Evolutionary conservation across 2,888 invertebrate species (phyloP), one percentile per base, ranked within the genome.

Genomic region (Neria commutata): DNA sequence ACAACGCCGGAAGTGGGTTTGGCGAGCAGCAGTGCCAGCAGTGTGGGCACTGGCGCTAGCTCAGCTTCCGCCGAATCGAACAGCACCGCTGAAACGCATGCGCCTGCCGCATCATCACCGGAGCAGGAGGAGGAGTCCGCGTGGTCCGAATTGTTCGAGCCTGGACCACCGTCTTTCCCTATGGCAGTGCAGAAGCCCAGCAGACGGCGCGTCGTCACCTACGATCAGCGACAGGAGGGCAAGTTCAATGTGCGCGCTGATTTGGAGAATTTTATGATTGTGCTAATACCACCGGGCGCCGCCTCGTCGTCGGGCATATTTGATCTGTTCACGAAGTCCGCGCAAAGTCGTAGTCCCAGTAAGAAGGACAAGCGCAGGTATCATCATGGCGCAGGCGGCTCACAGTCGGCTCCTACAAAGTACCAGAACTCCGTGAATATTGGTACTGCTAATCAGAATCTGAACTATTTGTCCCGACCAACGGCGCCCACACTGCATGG

Each of bases 171-270:
- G 19, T n/a, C n/a, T n/a, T n/a, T n/a, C n/a, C n/a, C n/a, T n/a
- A n/a, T 16, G 10, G 10, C n/a, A 16, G 17, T 42, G n/a, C 3
- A 33, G 8, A 64, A 59, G 25, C 6, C 56, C 10, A 45, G 70
- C 29, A 69, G 71, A 52, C 70, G 77, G 1, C 76, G 76, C 3
- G 40, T 73, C 1, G 56, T 82, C 3, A 78, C 76, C 3, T 82
- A 79, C 49, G 82, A 92, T 77, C 90, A 91, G 74, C 85, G 90
- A 0, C 92, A 92, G 77, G 89, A 91, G 57, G 92, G 92, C n/a
- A 86, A 88, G 2, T 76, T 85, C 63, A 91, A 93, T 78, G 85
- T 91, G 11, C 85, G 88, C 52, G 89, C 90, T 0, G 89, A 91
- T 75, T 81, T 92, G 10, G 88, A 91, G 65, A 91, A 92, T 73